Evolutionary conservation across 1,140 invertebrate species (phyloP).

Genomic region (Episyrphus balteatus): DNA sequence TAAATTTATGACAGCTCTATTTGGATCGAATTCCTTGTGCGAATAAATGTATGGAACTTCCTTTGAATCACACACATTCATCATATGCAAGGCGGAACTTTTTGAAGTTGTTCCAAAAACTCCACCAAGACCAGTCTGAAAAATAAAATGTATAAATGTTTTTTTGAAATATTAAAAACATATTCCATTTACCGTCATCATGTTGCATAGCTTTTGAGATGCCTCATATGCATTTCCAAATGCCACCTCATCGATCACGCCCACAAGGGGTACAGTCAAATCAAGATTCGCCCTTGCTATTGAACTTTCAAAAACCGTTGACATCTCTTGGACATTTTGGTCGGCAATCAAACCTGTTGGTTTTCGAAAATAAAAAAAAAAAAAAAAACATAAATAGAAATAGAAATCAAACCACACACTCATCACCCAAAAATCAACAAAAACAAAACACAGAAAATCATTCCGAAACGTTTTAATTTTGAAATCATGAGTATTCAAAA

Average conservation of each 20-base stretch:
- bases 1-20: conserved; percentile 59
- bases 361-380: too few species aligned
- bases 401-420: too few species aligned
- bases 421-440: too few species aligned
- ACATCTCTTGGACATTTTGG: conserved; percentile 25
- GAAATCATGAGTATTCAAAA: too few species aligned
- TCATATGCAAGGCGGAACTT: conserved; percentile 57
- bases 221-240: conserved; percentile 36
- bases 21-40: conserved; percentile 48
- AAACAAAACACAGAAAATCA: too few species aligned
- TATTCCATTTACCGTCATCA: conserved; percentile 29
- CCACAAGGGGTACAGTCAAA: conserved; percentile 13
- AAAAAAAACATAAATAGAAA: too few species aligned
- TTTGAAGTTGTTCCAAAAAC: conserved; percentile 71
- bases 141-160: conserved; percentile 11
- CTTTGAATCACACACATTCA: conserved; percentile 75
- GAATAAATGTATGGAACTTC: conserved; percentile 79
- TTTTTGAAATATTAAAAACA: not conserved
- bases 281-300: conserved; percentile 26
- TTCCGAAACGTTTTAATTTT: too few species aligned
- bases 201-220: conserved; percentile 33
- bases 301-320: conserved; percentile 28
- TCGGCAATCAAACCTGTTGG: conserved; percentile 26
- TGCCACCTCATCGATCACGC: conserved; percentile 21
- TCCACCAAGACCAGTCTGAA: conserved; percentile 53